A percentile compares a stretch with the other conserved stretches of the same genome.
Evolutionary conservation across 1,140 invertebrate genomes (phyloP).

Genomic region (Hylaeus volcanicus): DNA sequence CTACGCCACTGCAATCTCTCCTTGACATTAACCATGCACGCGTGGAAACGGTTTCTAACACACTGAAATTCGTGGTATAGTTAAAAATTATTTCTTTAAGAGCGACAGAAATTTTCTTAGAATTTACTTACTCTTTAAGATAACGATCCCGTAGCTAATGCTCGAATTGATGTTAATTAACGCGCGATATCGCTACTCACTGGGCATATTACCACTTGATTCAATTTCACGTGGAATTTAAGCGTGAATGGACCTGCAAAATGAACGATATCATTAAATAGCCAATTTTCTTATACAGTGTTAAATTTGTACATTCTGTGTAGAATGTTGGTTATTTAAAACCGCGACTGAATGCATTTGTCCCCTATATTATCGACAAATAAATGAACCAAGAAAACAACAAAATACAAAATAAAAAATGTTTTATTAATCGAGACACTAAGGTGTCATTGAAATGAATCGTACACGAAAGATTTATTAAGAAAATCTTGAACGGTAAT

Average conservation of each 20-base stretch:
- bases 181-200: neutral
- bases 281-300: too few species aligned
- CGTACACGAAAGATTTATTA: neutral
- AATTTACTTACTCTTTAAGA: neutral
- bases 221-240: too few species aligned
- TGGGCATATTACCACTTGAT: too few species aligned
- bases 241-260: too few species aligned
- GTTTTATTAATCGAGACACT: neutral
- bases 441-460: neutral
- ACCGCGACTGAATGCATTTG: too few species aligned
- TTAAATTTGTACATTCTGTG: too few species aligned
- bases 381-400: too few species aligned
- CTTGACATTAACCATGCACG: slow-evolving; percentile 13
- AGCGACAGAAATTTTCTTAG: neutral
- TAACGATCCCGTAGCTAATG: too few species aligned
- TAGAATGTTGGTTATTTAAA: too few species aligned
- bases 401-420: too few species aligned
- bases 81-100: neutral
- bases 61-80: neutral
- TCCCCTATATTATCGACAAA: too few species aligned
- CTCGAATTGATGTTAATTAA: neutral
- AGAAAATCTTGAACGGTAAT: neutral
- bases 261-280: too few species aligned
- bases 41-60: neutral
- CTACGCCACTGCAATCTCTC: neutral